Conservation (phyloP, 2,888 invertebrate species). For the Cremastobaeus sp. region DNA sequence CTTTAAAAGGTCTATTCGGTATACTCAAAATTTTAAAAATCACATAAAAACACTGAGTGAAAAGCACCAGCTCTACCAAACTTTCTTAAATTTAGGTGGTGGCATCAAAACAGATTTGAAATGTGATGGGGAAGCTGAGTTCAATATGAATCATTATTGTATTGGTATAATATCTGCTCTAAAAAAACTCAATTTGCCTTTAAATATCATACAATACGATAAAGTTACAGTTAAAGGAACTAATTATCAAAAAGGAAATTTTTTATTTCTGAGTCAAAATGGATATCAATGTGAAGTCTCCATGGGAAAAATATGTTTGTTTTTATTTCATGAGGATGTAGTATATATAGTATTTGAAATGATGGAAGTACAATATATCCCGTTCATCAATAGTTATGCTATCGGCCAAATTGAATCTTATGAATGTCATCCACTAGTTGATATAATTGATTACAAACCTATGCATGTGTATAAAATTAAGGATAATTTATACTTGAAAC, state of each 20-base stretch:
- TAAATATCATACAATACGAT: no score
- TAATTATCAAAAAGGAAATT: not conserved
- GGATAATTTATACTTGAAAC: no score
- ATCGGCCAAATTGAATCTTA: not conserved
- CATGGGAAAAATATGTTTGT: not conserved
- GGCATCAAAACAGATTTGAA: conserved; percentile 13
- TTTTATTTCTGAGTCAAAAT: not conserved
- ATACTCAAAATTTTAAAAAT: conserved; percentile 34
- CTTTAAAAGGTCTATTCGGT: conserved; percentile 60
- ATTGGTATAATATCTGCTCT: no score
- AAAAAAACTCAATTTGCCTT: no score
- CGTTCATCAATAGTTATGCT: not conserved
- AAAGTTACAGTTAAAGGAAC: no score
- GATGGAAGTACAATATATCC: not conserved
- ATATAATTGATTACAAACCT: not conserved
- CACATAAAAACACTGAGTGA: conserved; percentile 18
- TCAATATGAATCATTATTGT: no score
- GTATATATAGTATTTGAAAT: not conserved
- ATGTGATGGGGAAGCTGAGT: no score
- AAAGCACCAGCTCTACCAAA: conserved; percentile 50
- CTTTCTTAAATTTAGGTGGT: conserved; percentile 18
- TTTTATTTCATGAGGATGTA: not conserved
- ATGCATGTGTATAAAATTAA: no score
- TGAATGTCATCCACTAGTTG: not conserved
- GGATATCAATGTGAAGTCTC: not conserved